Base-by-base conservation (phyloP, 1,140 invertebrate genomes). In the Alviniconcha marisindica region DNA sequence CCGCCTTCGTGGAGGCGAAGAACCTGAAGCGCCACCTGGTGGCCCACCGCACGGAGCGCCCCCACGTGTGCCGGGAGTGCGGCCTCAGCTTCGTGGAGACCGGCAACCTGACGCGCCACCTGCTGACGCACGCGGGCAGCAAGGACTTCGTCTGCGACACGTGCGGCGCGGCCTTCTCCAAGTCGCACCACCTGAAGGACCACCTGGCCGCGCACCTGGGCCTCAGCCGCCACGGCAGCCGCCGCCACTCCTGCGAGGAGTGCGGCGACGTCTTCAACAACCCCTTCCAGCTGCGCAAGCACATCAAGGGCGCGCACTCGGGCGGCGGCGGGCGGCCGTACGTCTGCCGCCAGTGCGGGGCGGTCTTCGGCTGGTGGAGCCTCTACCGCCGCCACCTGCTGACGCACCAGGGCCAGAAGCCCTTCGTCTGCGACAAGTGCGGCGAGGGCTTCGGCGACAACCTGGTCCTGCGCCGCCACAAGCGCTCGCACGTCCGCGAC, bases 381-480 rank as follows among this genome's bases (percentile, higher is more conserved):
- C 10, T 63, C 36, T 63, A 73, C 33, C 40, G 63, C 33, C 15
- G 44, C 5, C 76, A 77, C n/a, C 44, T 54, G 10, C 44, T 51
- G 12, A 54, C 44, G 31, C 83, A 83, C 48, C 24, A 31, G 24
- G 83, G 83, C n/a, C 33, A 73, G 77, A 83, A 83, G 54, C 83
- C 83, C 2, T 84, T 81, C 38, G 74, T 56, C 14, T 84, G 83
- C 40, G 71, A 44, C 18, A 38, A 60, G 42, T 84, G 83, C 48
- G 81, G 54, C 7, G 81, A 84, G 60, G 40, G n/a, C 15, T 87
- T 85, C 66, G 12, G 36, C 0, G 74, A 83, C 36, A 80, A 81
- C 76, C 28, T 51, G 2, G 54, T 28, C 54, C 54, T 77, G 12
- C 76, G 76, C 44, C 76, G 51, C 31, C 76, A 77, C 54, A 51